Evolutionary conservation across 2,797 vertebrate species (phyloP).

Genomic region (Morus bassanus): DNA sequence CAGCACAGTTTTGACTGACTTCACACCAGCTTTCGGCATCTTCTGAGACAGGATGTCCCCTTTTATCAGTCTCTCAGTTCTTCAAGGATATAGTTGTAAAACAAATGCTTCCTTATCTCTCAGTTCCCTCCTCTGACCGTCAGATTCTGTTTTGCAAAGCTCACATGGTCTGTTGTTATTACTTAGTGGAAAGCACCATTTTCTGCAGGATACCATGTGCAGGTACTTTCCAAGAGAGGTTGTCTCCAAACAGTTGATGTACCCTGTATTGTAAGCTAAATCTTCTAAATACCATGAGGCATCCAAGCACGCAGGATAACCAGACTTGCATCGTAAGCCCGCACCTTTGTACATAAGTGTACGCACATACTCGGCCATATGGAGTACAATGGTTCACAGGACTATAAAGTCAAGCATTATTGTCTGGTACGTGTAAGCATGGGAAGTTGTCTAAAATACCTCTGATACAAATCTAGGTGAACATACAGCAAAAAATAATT

Average conservation of each 20-base stretch:
- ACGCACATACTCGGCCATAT: fast-evolving
- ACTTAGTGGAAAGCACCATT: too few species aligned
- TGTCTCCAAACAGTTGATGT: background rate
- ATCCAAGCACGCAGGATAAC: background rate
- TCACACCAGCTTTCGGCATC: too few species aligned
- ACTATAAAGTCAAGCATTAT: background rate
- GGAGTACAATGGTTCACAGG: background rate
- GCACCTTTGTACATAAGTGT: background rate
- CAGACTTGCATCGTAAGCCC: background rate
- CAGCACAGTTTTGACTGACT: too few species aligned
- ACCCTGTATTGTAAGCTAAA: background rate
- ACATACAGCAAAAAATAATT: background rate
- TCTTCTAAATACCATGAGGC: background rate
- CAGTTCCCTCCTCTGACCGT: too few species aligned
- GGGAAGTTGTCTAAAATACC: background rate
- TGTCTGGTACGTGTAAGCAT: background rate
- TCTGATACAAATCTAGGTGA: background rate
- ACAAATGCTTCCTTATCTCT: too few species aligned
- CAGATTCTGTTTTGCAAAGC: too few species aligned
- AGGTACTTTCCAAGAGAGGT: background rate
- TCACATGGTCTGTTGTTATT: too few species aligned
- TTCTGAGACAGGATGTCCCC: too few species aligned
- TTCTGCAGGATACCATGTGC: background rate
- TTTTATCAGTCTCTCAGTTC: too few species aligned
- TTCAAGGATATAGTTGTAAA: too few species aligned